A percentile compares a stretch with the other conserved stretches of the same genome.
Conservation (phyloP, 2,113 vertebrate genomes). For the Leiothrix lutea region DNA sequence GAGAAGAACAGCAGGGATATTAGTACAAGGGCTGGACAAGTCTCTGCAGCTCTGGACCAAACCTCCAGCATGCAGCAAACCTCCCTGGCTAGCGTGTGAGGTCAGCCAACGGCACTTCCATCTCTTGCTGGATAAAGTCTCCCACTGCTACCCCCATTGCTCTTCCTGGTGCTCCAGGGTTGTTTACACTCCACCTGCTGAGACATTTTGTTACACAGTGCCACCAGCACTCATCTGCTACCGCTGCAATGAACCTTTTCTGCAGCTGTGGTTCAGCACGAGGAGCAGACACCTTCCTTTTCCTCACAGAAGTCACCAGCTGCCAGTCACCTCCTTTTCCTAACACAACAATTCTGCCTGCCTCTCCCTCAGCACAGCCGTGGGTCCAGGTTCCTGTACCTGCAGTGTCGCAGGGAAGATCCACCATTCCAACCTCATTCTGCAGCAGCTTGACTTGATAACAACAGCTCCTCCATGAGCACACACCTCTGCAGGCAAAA, state of each 20-base stretch:
- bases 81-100: neutral
- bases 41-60: neutral
- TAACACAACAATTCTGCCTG: neutral
- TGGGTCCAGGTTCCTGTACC: neutral
- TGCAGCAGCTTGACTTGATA: neutral
- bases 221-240: neutral
- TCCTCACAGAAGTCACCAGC: neutral
- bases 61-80: neutral
- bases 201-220: neutral
- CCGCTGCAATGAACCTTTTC: neutral
- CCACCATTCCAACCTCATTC: neutral
- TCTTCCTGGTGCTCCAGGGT: neutral
- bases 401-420: neutral
- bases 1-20: neutral
- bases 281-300: neutral
- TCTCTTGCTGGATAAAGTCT: neutral
- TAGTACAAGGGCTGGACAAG: neutral
- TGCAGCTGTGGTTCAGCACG: neutral
- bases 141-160: neutral
- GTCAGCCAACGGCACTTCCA: rapidly evolving
- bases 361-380: neutral
- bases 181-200: neutral
- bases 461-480: neutral
- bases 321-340: neutral
- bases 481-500: neutral